Evolutionary conservation across 2,888 invertebrate genomes (phyloP).

Genomic region (Pantelozetes paolii): DNA sequence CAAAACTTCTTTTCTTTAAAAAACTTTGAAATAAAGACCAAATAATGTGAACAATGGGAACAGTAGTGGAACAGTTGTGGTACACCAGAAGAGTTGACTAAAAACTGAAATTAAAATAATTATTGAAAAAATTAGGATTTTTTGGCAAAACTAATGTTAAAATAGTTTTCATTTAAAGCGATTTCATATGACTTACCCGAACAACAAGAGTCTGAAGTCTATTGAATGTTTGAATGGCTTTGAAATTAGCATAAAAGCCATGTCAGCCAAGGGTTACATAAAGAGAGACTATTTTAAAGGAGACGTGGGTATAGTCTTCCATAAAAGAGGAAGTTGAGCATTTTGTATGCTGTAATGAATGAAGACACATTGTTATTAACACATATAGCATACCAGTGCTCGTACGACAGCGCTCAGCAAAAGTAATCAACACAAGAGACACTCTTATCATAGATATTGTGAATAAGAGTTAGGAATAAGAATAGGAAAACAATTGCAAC

Average conservation of each 20-base stretch:
- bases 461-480: neutral
- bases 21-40: too few relatives aligned
- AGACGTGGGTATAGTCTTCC: slow-evolving; percentile 47
- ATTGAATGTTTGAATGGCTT: slow-evolving; percentile 3
- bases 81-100: neutral
- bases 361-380: slow-evolving; percentile 19
- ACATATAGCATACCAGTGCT: slow-evolving; percentile 19
- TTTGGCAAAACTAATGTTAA: neutral
- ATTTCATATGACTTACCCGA: slow-evolving; percentile 1
- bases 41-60: too few relatives aligned
- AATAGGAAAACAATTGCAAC: neutral
- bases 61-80: too few relatives aligned
- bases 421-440: neutral
- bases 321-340: slow-evolving; percentile 48
- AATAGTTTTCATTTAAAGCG: neutral
- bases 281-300: slow-evolving; percentile 43
- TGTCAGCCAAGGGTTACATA: slow-evolving; percentile 38
- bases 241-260: slow-evolving; percentile 32
- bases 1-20: neutral
- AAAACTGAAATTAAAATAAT: neutral
- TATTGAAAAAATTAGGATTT: neutral
- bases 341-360: slow-evolving; percentile 47
- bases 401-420: neutral
- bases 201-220: neutral
- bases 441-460: neutral